phyloP scores from a whole-genome alignment of 2,888 invertebrate species.

The Lycia hirtaria region DNA sequence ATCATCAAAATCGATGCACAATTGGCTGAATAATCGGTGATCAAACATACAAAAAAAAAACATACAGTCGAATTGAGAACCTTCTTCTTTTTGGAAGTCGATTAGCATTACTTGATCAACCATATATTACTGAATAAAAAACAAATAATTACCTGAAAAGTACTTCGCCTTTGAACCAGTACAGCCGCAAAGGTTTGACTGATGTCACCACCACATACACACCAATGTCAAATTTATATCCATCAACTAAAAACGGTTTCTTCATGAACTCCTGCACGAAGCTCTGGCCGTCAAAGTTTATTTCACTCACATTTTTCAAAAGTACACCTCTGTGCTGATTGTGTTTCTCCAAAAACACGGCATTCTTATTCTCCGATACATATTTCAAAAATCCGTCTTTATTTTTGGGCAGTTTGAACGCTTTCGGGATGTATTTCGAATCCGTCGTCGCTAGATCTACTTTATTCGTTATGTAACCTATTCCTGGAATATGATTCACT shows the following conservation, averaged over 20 bases:
- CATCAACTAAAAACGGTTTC: constrained; percentile 95
- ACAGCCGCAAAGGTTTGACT: constrained; percentile 94
- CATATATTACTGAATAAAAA: too few species aligned
- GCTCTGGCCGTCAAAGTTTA: constrained; percentile 90
- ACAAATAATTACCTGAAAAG: constrained; percentile 89
- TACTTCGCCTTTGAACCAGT: constrained; percentile 95
- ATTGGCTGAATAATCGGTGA: too few species aligned
- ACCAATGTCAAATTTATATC: constrained; percentile 98
- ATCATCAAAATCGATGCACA: too few species aligned
- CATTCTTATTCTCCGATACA: constrained; percentile 87
- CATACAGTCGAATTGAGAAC: too few species aligned
- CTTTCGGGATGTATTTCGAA: constrained; percentile 92
- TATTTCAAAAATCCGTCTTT: constrained; percentile 89
- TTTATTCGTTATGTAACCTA: constrained; percentile 97
- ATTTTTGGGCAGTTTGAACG: constrained; percentile 94
- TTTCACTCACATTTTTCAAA: constrained; percentile 88
- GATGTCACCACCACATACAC: constrained; percentile 97
- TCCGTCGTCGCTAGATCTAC: constrained; percentile 92
- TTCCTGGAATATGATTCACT: constrained; percentile 97
- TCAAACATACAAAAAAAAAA: too few species aligned
- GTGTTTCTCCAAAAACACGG: constrained; percentile 95
- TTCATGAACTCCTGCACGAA: constrained; percentile 97
- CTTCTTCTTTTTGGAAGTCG: too few species aligned
- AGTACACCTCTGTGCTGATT: constrained; percentile 95
- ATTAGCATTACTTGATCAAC: too few species aligned